A percentile compares a stretch with the other conserved stretches of the same genome.
Evolutionary conservation across 2,888 invertebrate genomes (phyloP).

Genomic region (Fabriciana adippe): DNA sequence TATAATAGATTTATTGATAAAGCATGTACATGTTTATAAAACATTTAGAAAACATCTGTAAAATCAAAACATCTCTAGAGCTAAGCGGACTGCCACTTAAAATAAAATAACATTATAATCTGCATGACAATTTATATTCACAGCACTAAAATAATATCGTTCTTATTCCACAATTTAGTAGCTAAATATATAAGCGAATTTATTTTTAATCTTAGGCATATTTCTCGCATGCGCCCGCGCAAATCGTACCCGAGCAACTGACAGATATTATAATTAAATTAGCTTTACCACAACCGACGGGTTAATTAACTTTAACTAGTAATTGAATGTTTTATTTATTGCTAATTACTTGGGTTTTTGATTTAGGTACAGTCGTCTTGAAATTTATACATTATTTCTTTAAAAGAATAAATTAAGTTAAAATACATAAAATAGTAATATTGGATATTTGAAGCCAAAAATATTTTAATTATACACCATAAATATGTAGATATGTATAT

Average conservation of each 20-base stretch:
- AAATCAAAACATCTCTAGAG: too few species aligned
- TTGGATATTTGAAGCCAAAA: too few species aligned
- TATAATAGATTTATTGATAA: too few species aligned
- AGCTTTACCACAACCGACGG: constrained; percentile 48
- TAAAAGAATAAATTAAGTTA: too few species aligned
- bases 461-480: too few species aligned
- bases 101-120: too few species aligned
- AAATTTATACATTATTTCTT: not conserved
- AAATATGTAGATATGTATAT: too few species aligned
- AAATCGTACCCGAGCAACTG: constrained; percentile 36
- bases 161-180: not conserved
- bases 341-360: constrained; percentile 56
- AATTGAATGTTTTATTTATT: constrained; percentile 76
- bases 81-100: too few species aligned
- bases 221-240: constrained; percentile 23
- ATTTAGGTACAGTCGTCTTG: constrained; percentile 22
- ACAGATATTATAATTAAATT: constrained; percentile 56
- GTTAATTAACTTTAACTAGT: constrained; percentile 63
- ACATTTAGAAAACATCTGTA: too few species aligned
- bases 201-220: constrained; percentile 11
- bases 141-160: not conserved
- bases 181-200: not conserved
- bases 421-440: too few species aligned
- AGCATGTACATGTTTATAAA: too few species aligned
- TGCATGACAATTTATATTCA: too few species aligned